Conservation (phyloP, 2,797 vertebrate species). For the Phataginus tetradactyla region DNA sequence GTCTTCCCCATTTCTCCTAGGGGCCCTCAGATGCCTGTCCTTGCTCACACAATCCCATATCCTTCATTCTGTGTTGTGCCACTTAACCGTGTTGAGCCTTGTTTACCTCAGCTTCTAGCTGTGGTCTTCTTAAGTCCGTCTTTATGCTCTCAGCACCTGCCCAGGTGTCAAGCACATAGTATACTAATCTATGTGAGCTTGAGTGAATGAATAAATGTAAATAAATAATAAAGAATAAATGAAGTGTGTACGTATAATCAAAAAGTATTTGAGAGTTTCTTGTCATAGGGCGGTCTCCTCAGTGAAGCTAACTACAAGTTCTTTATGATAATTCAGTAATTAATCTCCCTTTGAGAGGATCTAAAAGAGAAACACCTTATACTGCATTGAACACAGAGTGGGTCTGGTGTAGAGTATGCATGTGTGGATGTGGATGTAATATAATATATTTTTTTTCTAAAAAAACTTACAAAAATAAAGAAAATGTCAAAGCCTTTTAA, state of each 20-base stretch:
- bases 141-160: not conserved
- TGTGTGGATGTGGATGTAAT: conserved; percentile 61
- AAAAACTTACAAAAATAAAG: conserved; percentile 82
- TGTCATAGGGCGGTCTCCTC: not conserved
- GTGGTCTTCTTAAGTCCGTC: not conserved
- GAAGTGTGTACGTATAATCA: too few relatives aligned
- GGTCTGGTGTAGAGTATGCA: not conserved
- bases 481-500: conserved; percentile 85
- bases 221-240: not conserved
- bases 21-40: not conserved
- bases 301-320: not conserved
- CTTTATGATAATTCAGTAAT: not conserved
- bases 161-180: not conserved
- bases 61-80: not conserved
- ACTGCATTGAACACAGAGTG: not conserved
- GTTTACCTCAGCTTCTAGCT: not conserved
- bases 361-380: not conserved
- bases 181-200: not conserved
- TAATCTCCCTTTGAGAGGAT: not conserved
- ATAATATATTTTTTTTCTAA: conserved; percentile 77
- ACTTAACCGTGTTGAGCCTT: not conserved
- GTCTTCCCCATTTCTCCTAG: not conserved
- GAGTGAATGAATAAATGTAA: not conserved
- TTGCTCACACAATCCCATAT: not conserved
- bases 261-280: not conserved